Conservation (phyloP, 2,113 vertebrate species). For the Hyperopisus bebe region DNA sequence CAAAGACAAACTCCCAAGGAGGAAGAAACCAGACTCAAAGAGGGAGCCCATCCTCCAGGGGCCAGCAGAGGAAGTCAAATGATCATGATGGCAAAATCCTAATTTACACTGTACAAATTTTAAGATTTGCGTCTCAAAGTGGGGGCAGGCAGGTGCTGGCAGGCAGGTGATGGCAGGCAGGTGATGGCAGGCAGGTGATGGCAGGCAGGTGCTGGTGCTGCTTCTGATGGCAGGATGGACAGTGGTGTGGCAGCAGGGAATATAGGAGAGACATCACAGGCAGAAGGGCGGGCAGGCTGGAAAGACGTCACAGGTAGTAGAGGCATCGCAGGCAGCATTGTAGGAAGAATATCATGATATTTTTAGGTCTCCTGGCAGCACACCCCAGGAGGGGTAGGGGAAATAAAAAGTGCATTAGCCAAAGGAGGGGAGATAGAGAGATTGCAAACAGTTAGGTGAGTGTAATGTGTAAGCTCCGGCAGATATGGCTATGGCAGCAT, state of each 20-base stretch:
- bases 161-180: too few relatives aligned
- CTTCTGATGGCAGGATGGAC: background rate
- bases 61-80: background rate
- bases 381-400: background rate
- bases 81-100: background rate
- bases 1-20: background rate
- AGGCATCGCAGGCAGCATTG: background rate
- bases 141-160: background rate
- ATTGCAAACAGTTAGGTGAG: background rate
- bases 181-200: too few relatives aligned
- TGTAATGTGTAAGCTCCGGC: background rate
- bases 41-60: too few relatives aligned
- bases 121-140: background rate
- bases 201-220: background rate
- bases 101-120: background rate
- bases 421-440: background rate
- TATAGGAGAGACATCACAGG: background rate
- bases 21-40: background rate
- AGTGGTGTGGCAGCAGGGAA: background rate
- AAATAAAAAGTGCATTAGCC: background rate
- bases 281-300: background rate
- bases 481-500: background rate
- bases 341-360: background rate
- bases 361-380: background rate
- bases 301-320: background rate